Evolutionary conservation across 2,888 invertebrate genomes (phyloP).

Genomic region (Brenthis ino): DNA sequence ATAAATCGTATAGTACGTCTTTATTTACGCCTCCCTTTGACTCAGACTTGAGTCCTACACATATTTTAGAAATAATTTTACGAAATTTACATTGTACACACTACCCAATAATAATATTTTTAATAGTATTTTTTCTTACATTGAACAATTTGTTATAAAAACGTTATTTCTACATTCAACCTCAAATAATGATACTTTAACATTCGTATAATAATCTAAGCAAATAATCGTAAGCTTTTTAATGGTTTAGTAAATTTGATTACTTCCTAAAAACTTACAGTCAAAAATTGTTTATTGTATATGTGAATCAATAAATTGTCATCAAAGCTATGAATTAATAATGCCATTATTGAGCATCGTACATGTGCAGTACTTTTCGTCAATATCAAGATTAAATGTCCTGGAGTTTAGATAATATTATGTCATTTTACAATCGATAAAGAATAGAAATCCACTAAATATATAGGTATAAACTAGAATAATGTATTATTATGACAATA

Average conservation of each 20-base stretch:
- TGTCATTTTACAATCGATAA: no score
- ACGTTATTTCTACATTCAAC: slow-evolving; percentile 8
- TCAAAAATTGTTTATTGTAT: background rate
- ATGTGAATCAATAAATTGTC: no score
- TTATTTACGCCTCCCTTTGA: no score
- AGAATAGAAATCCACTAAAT: no score
- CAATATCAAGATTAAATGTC: no score
- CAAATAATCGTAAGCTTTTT: background rate
- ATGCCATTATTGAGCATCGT: slow-evolving; percentile 1
- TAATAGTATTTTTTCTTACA: slow-evolving; percentile 1
- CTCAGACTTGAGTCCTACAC: background rate
- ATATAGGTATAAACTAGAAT: no score
- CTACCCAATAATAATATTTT: background rate
- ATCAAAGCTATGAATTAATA: background rate
- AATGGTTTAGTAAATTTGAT: background rate
- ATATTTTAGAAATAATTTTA: background rate
- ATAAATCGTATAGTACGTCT: no score
- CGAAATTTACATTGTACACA: background rate
- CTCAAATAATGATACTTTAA: slow-evolving; percentile 9
- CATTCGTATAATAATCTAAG: background rate
- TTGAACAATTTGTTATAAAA: slow-evolving; percentile 13
- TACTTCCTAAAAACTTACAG: slow-evolving; percentile 5
- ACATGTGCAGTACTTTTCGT: no score
- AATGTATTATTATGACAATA: no score
- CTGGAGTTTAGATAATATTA: no score